Conservation (phyloP, 2,888 invertebrate genomes). For the Lumbricus terrestris region DNA sequence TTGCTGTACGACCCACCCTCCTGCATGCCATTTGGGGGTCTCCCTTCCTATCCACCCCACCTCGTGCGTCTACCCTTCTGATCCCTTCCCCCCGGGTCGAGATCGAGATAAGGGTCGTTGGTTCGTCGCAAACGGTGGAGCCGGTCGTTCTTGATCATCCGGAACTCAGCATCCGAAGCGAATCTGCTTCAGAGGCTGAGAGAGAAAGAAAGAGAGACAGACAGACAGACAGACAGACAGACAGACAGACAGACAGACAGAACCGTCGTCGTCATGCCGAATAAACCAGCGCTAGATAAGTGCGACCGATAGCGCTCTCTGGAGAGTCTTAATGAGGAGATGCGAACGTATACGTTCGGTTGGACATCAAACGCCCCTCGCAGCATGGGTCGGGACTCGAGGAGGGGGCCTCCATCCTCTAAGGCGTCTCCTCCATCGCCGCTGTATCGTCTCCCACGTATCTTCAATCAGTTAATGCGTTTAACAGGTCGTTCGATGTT, state of each 20-base stretch:
- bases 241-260: too few species aligned
- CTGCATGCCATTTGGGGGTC: background rate
- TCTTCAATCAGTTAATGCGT: background rate
- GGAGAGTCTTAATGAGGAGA: background rate
- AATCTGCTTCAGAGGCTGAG: background rate
- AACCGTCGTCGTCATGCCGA: background rate
- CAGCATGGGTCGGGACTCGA: background rate
- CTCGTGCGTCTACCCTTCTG: background rate
- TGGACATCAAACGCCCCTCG: background rate
- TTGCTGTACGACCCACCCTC: background rate
- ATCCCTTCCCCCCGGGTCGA: background rate
- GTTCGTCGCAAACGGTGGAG: background rate
- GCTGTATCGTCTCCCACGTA: background rate
- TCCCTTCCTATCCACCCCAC: background rate
- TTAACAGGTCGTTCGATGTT: background rate
- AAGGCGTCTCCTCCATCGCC: background rate
- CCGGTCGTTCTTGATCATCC: background rate
- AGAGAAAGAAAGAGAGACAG: too few species aligned
- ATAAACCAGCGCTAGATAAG: background rate
- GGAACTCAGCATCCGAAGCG: background rate
- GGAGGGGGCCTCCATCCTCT: background rate
- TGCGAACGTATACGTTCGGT: background rate
- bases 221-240: too few species aligned
- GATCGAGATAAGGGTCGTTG: background rate
- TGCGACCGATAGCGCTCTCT: background rate